phyloP scores from a whole-genome alignment of 2,888 invertebrate species.

The Maniola hyperantus region DNA sequence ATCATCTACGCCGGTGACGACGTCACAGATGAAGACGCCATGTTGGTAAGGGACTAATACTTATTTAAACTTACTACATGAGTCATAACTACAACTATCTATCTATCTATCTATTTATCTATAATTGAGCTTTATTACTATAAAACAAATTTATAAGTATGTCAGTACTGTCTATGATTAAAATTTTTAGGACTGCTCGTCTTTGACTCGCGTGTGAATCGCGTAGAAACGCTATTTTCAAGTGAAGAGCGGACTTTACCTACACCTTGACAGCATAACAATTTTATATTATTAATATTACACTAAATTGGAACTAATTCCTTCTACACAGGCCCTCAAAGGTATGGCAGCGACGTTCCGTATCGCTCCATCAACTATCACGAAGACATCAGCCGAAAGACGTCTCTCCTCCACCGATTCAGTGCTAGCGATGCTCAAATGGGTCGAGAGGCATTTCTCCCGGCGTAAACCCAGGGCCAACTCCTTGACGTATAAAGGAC shows the following conservation, averaged over 20 bases:
- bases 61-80: too few species aligned
- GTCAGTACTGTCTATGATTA: too few species aligned
- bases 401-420: conserved; percentile 94
- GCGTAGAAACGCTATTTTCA: too few species aligned
- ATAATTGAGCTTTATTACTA: too few species aligned
- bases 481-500: conserved; percentile 83
- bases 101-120: too few species aligned
- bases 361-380: conserved; percentile 91
- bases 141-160: too few species aligned
- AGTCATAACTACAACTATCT: too few species aligned
- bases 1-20: conserved; percentile 96
- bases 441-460: conserved; percentile 93
- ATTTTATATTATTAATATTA: too few species aligned
- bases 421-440: conserved; percentile 93
- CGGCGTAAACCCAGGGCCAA: conserved; percentile 89
- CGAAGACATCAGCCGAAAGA: conserved; percentile 93
- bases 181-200: too few species aligned
- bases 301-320: too few species aligned
- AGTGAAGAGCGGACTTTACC: too few species aligned
- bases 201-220: too few species aligned
- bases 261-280: neutral
- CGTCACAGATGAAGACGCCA: conserved; percentile 94
- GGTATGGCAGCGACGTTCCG: conserved; percentile 97
- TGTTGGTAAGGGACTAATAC: conserved; percentile 88
- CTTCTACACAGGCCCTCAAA: conserved; percentile 87